These are phyloP conservation scores for Passer domesticus DNA, from an alignment of 2,113 vertebrate genomes.

Conservation along the genomic window DNA sequence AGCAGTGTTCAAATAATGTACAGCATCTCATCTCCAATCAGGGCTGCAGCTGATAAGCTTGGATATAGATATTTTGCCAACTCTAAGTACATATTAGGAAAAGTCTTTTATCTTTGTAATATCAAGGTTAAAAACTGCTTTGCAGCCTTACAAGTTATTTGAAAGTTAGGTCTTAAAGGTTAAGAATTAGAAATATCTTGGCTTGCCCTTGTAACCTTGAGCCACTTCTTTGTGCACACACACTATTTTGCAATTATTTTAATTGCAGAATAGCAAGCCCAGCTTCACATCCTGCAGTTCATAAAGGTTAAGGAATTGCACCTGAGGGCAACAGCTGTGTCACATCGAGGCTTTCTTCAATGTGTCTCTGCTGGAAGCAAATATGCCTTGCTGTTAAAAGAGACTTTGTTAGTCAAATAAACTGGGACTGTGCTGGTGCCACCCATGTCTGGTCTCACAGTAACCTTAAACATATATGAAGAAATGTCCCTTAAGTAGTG, in stretches of 20 bases:
- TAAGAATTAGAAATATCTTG: neutral
- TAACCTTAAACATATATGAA: neutral
- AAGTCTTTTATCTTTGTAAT: neutral
- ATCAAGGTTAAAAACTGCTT: neutral
- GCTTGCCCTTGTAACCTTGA: neutral
- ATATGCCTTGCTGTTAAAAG: neutral
- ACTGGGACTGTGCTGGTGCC: neutral
- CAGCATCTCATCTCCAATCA: neutral
- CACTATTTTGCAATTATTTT: neutral
- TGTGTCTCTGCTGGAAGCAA: neutral
- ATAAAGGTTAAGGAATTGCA: constrained; percentile 19
- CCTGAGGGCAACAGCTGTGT: neutral
- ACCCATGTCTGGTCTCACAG: neutral
- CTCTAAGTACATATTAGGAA: neutral
- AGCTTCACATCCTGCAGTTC: neutral
- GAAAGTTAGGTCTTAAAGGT: neutral
- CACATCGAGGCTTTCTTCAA: neutral
- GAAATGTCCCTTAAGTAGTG: neutral
- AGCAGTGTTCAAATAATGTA: neutral
- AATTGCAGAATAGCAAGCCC: constrained; percentile 20
- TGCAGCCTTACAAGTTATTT: neutral
- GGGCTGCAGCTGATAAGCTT: neutral
- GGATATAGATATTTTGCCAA: neutral
- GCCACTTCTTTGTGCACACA: neutral
- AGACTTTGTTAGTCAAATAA: constrained; percentile 41